Percentiles rank a stretch among this genome's conserved stretches.
Conservation (phyloP, 2,113 vertebrate genomes). For the Bos javanicus region DNA sequence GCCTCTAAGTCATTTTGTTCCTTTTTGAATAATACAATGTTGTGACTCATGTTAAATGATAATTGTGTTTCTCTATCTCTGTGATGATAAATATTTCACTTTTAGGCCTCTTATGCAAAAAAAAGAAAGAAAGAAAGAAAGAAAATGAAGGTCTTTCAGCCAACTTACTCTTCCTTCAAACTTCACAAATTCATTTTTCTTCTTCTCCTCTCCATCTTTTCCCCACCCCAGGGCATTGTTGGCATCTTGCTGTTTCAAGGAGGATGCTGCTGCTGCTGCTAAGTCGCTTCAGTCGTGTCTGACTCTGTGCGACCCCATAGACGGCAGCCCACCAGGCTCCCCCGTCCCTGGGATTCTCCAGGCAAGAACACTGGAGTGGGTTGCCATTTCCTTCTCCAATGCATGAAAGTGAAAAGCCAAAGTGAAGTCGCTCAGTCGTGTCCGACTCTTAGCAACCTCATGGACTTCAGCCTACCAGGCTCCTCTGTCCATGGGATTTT, state of each 20-base stretch:
- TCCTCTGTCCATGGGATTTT: too few relatives aligned
- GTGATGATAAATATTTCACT: constrained; percentile 48
- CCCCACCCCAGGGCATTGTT: neutral
- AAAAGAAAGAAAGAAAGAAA: neutral
- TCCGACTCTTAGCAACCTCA: too few relatives aligned
- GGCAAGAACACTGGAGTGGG: too few relatives aligned
- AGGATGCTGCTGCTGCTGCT: too few relatives aligned
- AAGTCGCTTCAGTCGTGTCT: too few relatives aligned
- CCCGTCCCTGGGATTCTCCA: too few relatives aligned
- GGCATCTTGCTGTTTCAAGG: neutral
- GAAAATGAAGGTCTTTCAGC: neutral
- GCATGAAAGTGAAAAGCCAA: too few relatives aligned
- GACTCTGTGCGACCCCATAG: too few relatives aligned
- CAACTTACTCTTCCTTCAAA: neutral
- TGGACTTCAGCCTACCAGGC: too few relatives aligned
- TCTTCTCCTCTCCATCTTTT: neutral
- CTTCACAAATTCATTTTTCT: neutral
- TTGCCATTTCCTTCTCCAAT: too few relatives aligned
- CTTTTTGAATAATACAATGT: constrained; percentile 16
- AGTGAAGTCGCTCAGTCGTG: too few relatives aligned
- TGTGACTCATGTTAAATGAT: constrained; percentile 50
- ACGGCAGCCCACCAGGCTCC: too few relatives aligned
- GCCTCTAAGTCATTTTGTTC: constrained; percentile 38
- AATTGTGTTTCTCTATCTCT: constrained; percentile 45
- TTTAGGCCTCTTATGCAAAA: neutral